Percentiles rank a stretch among this genome's conserved stretches.
These are phyloP conservation scores for Callipepla squamata DNA, from an alignment of 2,113 vertebrate species.

Conservation along the genomic window DNA sequence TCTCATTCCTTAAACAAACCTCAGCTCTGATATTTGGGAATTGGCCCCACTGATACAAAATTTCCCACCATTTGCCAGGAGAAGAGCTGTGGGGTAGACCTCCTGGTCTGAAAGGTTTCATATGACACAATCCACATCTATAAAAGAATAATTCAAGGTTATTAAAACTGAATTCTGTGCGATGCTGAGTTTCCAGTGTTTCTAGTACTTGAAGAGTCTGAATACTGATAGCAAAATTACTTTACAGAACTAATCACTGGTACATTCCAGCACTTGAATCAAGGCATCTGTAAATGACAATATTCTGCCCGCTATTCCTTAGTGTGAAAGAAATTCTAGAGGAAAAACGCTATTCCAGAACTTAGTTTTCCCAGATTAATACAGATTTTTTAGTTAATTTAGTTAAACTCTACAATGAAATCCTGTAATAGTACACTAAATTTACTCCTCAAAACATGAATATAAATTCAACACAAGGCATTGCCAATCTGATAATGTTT, in stretches of 20 bases:
- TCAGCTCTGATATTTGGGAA: not conserved
- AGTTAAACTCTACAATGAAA: not conserved
- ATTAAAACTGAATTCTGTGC: not conserved
- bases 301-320: not conserved
- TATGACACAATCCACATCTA: too few relatives aligned
- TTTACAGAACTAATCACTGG: not conserved
- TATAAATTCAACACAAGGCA: not conserved
- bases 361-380: not conserved
- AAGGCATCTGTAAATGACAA: not conserved
- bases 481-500: slow-evolving; percentile 15
- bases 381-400: not conserved
- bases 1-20: not conserved
- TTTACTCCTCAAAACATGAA: not conserved
- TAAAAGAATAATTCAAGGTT: not conserved
- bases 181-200: not conserved
- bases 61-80: not conserved
- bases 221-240: not conserved
- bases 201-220: not conserved
- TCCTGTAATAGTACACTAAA: not conserved
- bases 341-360: not conserved
- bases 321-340: not conserved
- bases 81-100: not conserved
- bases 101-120: not conserved
- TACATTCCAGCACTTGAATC: not conserved
- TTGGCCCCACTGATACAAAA: not conserved